Evolutionary conservation across 64 coral and sea anemone species (phyloP).

Genomic region (Actinia tenebrosa): DNA sequence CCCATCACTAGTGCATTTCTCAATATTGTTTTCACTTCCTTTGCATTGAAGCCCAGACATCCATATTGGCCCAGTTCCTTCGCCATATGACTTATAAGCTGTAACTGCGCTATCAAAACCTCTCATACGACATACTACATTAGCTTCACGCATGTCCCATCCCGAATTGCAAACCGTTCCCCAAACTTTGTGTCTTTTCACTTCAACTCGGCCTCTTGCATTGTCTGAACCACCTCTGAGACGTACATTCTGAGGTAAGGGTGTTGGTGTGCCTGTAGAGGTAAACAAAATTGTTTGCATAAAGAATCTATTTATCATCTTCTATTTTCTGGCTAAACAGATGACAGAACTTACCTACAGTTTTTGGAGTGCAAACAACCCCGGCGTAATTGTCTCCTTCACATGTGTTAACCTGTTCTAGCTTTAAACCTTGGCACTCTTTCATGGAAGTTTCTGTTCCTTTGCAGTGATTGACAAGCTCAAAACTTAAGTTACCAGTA

Average conservation of each 20-base stretch:
- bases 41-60: neutral
- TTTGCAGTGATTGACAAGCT: neutral
- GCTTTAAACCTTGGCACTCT: neutral
- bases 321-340: neutral
- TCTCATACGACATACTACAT: neutral
- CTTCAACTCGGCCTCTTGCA: neutral
- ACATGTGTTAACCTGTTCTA: neutral
- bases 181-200: neutral
- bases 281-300: neutral
- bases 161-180: neutral
- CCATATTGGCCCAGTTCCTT: neutral
- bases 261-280: neutral
- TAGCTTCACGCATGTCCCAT: neutral
- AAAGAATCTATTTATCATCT: neutral
- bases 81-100: neutral
- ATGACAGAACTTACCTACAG: neutral
- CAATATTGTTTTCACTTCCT: neutral
- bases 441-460: neutral
- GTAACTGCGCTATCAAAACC: neutral
- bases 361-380: neutral
- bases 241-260: neutral
- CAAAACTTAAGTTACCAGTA: neutral
- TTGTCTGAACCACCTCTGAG: neutral
- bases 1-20: neutral
- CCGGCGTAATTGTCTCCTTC: neutral